phyloP scores from a whole-genome alignment of 2,113 vertebrate species.

The Carettochelys insculpta region DNA sequence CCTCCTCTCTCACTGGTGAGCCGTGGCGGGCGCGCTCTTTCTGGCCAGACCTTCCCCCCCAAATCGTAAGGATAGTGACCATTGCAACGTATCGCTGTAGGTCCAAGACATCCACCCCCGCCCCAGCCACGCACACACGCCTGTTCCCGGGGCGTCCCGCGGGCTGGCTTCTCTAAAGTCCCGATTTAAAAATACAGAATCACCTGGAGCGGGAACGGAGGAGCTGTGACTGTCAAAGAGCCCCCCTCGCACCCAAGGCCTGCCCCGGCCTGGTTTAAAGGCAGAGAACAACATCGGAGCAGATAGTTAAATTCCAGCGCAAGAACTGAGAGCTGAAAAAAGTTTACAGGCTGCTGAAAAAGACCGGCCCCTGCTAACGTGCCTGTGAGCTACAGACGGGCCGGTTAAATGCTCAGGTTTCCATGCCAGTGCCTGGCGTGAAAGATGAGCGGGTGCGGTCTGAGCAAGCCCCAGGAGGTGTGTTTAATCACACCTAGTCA shows the following conservation, averaged over 20 bases:
- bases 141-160: neutral
- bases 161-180: neutral
- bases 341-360: slow-evolving; percentile 5
- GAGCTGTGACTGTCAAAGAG: neutral
- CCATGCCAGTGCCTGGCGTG: neutral
- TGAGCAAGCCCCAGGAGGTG: neutral
- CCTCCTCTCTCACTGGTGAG: neutral
- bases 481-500: neutral
- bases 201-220: neutral
- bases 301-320: neutral
- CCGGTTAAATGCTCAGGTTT: neutral
- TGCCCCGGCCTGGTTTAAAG: neutral
- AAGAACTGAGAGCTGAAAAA: neutral
- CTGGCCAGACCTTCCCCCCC: neutral
- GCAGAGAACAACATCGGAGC: neutral
- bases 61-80: neutral
- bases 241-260: neutral
- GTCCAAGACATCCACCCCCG: neutral
- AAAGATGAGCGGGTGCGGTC: neutral
- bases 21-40: neutral
- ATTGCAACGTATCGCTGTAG: neutral
- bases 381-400: neutral
- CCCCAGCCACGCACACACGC: no score
- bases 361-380: neutral
- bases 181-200: neutral